Evolutionary conservation across 2,113 vertebrate species (phyloP), one percentile per base, ranked within the genome.

Genomic region (Cynopterus brachyotis): DNA sequence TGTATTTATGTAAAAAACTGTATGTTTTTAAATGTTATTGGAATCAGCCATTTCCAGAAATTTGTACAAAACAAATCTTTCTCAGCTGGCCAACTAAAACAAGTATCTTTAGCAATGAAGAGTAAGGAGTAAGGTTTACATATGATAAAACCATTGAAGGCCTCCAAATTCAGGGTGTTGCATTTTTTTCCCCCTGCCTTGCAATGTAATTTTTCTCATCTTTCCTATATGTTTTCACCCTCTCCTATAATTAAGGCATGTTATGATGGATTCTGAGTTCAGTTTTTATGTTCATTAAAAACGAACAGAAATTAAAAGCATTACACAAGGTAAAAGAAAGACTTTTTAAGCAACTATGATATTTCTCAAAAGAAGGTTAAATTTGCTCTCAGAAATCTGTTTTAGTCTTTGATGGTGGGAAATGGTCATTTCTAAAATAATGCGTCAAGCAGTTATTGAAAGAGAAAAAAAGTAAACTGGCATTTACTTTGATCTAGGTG

Each of bases 211-310:
- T 73, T 92, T 83, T 67, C 57, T 87, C 37, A 8, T 30, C 4
- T 22, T 9, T 75, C 19, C n/a, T 73, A 5, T 57, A 50, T 37
- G 28, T 55, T 78, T 82, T 78, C 53, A 55, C 30, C 64, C 86
- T 72, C 76, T 53, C 37, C 53, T 53, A n/a, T 53, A 50, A 89
- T 45, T 85, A 75, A 88, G 24, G 22, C 19, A 32, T 70, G 37
- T 78, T 84, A 40, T 22, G 6, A 82, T 45, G 35, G 19, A 67
- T 62, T 95, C 17, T 79, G 37, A 84, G 13, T 89, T 83, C 26
- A 30, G 6, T 83, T 96, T 93, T 79, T 35, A 66, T 64, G 96
- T 91, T 93, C 55, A 75, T 80, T 96, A 50, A 95, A 95, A 95
- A 80, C 15, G 64, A 82, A 62, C 40, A 73, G n/a, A 95, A 90